Percentiles rank a stretch among this genome's conserved stretches.
Conservation (phyloP, 92 coral and sea anemone genomes). For the Porites cylindrica region DNA sequence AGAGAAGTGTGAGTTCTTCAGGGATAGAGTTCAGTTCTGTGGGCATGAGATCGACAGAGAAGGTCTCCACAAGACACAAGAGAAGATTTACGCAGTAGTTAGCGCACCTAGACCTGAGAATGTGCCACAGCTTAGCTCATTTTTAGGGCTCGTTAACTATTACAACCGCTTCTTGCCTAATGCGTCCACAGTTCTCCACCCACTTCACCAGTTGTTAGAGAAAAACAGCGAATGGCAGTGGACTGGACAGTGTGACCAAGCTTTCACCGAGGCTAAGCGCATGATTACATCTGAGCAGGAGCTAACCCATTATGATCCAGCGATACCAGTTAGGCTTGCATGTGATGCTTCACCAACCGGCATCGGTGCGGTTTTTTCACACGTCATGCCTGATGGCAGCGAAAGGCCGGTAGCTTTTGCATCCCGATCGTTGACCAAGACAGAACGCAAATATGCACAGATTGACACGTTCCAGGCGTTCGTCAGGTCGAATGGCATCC, state of each 20-base stretch:
- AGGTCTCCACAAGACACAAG: conserved; percentile 57
- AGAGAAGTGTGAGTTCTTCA: conserved; percentile 63
- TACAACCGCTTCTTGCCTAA: conserved; percentile 58
- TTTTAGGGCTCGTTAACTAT: conserved; percentile 59
- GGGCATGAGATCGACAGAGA: conserved; percentile 56
- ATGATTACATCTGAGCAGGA: conserved; percentile 49
- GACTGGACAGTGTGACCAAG: conserved; percentile 48
- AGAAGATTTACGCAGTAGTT: conserved; percentile 59
- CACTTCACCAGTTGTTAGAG: conserved; percentile 67
- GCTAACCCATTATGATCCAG: conserved; percentile 68
- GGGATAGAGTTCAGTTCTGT: conserved; percentile 46
- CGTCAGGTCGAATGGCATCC: conserved; percentile 41
- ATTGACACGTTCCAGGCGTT: conserved; percentile 51
- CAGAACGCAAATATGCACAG: conserved; percentile 66
- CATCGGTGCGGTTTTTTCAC: conserved; percentile 55
- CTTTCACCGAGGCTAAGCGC: conserved; percentile 41
- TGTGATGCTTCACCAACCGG: conserved; percentile 72
- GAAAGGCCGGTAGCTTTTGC: conserved; percentile 24
- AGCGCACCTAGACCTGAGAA: conserved; percentile 55
- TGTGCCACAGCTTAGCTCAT: conserved; percentile 61
- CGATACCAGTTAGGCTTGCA: conserved; percentile 56
- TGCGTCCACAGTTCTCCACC: conserved; percentile 54
- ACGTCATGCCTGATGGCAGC: no score
- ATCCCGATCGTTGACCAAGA: conserved; percentile 51
- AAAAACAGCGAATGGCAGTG: conserved; percentile 54